These are phyloP conservation scores for Mimachlamys varia DNA, from an alignment of 2,888 invertebrate species.

Conservation along the genomic window DNA sequence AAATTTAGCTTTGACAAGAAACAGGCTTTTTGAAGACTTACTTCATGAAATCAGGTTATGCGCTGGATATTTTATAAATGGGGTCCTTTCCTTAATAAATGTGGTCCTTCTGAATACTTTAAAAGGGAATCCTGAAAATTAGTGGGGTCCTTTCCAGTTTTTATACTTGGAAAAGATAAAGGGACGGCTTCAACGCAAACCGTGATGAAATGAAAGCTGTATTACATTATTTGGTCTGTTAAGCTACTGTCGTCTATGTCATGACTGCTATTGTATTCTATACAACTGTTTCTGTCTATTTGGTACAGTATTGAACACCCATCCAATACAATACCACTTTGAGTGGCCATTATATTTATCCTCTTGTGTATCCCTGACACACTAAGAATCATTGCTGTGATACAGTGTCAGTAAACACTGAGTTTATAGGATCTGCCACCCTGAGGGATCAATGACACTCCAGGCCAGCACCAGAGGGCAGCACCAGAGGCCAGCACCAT, in stretches of 20 bases:
- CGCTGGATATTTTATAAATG: no score
- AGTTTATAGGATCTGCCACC: neutral
- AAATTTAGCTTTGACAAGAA: no score
- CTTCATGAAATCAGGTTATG: no score
- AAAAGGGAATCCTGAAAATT: no score
- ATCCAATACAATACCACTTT: neutral
- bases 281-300: neutral
- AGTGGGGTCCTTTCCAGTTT: no score
- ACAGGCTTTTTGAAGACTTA: no score
- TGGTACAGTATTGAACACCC: neutral
- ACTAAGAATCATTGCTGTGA: neutral
- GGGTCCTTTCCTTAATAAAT: no score
- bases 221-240: no score
- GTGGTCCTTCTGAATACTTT: no score
- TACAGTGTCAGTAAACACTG: constrained; percentile 1
- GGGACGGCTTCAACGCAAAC: no score
- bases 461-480: neutral
- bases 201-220: no score
- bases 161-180: no score
- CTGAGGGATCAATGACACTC: neutral
- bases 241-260: neutral
- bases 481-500: neutral
- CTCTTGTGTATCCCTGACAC: constrained; percentile 34
- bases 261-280: neutral
- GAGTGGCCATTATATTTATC: constrained; percentile 28